phyloP scores from a whole-genome alignment of 64 coral and sea anemone genomes.

The Acropora yongei region DNA sequence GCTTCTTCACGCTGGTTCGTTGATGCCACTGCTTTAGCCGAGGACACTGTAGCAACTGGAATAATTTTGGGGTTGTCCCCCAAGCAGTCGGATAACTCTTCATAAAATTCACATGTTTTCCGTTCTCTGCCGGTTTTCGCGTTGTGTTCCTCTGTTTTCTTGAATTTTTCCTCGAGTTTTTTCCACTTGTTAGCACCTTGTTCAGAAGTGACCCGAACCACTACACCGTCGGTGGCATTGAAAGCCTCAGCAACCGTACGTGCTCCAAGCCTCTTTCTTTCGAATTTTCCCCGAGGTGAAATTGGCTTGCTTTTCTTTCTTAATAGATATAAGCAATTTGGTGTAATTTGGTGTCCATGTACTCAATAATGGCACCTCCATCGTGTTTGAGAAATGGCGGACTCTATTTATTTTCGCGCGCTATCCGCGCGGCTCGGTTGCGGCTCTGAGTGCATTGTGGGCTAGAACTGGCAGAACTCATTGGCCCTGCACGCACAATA shows the following conservation, averaged over 20 bases:
- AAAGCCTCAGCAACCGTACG: not conserved
- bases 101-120: not conserved
- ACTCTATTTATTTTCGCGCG: not conserved
- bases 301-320: no score
- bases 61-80: no score
- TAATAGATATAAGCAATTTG: no score
- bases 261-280: not conserved
- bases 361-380: not conserved
- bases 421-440: not conserved
- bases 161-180: slow-evolving; percentile 3
- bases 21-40: no score
- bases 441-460: not conserved
- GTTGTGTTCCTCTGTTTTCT: not conserved
- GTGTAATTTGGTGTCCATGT: no score
- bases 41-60: no score
- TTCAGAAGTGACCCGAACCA: not conserved
- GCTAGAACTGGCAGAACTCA: not conserved
- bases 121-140: not conserved
- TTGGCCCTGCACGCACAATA: not conserved
- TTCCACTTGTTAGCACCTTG: not conserved
- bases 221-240: not conserved
- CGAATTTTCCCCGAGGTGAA: no score
- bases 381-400: not conserved
- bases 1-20: no score
- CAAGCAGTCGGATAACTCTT: no score